These are phyloP conservation scores for Petrophora chlorosata DNA, from an alignment of 2,888 invertebrate species.

Conservation along the genomic window DNA sequence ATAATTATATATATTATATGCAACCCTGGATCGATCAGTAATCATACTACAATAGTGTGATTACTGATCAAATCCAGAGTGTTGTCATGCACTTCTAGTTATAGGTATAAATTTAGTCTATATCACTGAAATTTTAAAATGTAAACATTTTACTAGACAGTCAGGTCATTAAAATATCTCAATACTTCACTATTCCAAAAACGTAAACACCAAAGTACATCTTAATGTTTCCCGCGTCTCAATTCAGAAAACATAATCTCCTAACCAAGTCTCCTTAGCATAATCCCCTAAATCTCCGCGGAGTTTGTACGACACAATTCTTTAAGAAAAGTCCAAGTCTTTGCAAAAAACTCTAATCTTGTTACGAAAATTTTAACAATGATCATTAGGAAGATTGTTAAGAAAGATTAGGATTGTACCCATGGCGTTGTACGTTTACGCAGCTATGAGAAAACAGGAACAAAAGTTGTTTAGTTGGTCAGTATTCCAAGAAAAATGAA, in stretches of 20 bases:
- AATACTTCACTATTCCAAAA: background rate
- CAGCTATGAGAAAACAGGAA: background rate
- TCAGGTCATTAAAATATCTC: too few species aligned
- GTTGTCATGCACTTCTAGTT: too few species aligned
- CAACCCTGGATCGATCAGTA: too few species aligned
- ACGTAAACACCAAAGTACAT: slow-evolving; percentile 1
- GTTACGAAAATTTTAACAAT: slow-evolving; percentile 32
- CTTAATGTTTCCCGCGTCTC: slow-evolving; percentile 4
- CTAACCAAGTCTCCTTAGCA: slow-evolving; percentile 12
- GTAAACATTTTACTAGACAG: too few species aligned
- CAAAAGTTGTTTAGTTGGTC: background rate
- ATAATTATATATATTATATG: too few species aligned
- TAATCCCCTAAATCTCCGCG: slow-evolving; percentile 17
- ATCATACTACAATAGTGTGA: too few species aligned
- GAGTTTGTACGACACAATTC: slow-evolving; percentile 22
- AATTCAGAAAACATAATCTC: slow-evolving; percentile 18
- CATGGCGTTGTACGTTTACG: slow-evolving; percentile 4
- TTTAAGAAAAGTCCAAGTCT: slow-evolving; percentile 14
- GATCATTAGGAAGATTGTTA: slow-evolving; percentile 29
- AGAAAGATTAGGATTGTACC: slow-evolving; percentile 21
- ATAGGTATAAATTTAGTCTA: too few species aligned
- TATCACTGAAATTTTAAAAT: too few species aligned
- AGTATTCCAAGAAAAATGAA: background rate
- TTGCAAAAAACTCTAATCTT: slow-evolving; percentile 29
- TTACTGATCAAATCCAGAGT: too few species aligned